These are phyloP conservation scores for Fulmarus glacialis DNA, from an alignment of 2,113 vertebrate species.

Conservation along the genomic window DNA sequence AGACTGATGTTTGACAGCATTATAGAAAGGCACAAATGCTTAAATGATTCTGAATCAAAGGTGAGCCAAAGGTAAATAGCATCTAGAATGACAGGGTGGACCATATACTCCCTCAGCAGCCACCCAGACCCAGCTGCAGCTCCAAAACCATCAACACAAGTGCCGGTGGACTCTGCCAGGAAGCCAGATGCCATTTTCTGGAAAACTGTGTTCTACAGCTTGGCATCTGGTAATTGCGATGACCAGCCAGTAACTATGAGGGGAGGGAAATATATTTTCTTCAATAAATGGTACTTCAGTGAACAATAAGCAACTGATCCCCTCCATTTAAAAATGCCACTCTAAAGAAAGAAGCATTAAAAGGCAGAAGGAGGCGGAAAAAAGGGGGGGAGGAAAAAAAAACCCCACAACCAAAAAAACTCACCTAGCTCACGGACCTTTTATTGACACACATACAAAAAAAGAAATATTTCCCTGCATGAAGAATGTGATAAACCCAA, in stretches of 20 bases:
- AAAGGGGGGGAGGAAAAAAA: neutral
- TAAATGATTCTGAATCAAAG: conserved; percentile 55
- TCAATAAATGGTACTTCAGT: neutral
- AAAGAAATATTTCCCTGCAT: neutral
- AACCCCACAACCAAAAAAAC: neutral
- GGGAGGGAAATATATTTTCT: conserved; percentile 30
- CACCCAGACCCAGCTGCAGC: conserved; percentile 42
- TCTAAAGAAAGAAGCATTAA: neutral
- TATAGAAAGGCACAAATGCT: conserved; percentile 5
- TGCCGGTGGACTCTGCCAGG: conserved; percentile 1
- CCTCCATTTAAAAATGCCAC: neutral
- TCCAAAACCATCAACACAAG: conserved; percentile 18
- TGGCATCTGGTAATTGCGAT: conserved; percentile 31
- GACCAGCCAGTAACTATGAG: conserved; percentile 31
- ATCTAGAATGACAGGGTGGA: conserved; percentile 31
- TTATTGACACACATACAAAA: neutral
- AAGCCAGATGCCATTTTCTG: conserved; percentile 52
- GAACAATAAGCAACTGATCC: neutral
- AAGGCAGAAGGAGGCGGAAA: neutral
- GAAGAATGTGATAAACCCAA: neutral
- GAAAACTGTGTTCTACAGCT: conserved; percentile 32
- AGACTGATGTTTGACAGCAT: neutral
- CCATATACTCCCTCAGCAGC: neutral
- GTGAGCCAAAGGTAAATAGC: conserved; percentile 60
- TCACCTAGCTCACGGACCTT: neutral